These are phyloP conservation scores for Oostethus manadensis DNA, from an alignment of 2,113 vertebrate species.

Conservation along the genomic window DNA sequence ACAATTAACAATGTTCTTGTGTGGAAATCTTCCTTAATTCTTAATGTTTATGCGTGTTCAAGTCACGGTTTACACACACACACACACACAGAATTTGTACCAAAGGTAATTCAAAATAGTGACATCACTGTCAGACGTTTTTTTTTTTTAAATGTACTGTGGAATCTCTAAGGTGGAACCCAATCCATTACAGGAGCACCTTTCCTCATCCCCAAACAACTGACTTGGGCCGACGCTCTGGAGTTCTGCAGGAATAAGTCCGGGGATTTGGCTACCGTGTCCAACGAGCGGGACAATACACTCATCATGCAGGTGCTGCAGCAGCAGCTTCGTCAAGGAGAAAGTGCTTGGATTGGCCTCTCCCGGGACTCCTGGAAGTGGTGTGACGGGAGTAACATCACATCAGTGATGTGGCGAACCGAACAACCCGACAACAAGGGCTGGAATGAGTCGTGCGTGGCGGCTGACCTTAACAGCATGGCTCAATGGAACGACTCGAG, in stretches of 20 bases:
- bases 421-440: not conserved
- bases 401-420: not conserved
- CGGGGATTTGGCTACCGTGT: constrained; percentile 26
- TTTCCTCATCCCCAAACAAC: accelerated
- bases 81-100: no score
- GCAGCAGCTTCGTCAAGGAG: accelerated
- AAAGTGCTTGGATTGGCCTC: constrained; percentile 8
- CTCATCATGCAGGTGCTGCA: not conserved
- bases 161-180: no score
- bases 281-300: not conserved
- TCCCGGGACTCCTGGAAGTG: constrained; percentile 18
- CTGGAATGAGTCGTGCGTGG: not conserved
- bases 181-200: no score
- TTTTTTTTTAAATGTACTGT: no score
- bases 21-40: no score
- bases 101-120: no score
- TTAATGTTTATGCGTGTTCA: no score
- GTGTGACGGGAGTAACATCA: constrained; percentile 3
- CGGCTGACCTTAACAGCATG: not conserved
- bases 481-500: not conserved
- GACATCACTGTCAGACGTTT: no score
- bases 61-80: no score
- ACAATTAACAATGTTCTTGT: no score
- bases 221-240: constrained; percentile 10
- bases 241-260: constrained; percentile 4